phyloP scores from a whole-genome alignment of 2,888 invertebrate genomes.

The Orthosia incerta region DNA sequence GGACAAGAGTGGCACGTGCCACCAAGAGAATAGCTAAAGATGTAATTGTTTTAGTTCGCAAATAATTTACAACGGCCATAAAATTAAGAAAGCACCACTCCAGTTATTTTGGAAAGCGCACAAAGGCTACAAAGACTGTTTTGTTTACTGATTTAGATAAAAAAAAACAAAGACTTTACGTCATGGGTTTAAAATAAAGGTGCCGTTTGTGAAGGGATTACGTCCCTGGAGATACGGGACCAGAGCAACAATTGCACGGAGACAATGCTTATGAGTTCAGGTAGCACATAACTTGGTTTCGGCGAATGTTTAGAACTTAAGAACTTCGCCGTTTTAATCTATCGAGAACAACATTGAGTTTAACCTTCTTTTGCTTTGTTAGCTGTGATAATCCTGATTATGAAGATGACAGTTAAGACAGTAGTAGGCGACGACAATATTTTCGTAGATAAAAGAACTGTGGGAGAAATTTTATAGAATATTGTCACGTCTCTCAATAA shows the following conservation, averaged over 20 bases:
- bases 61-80: slow-evolving; percentile 72
- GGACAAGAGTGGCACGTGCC: slow-evolving; percentile 70
- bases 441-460: slow-evolving; percentile 52
- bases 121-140: slow-evolving; percentile 70
- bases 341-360: slow-evolving; percentile 68
- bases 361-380: slow-evolving; percentile 74
- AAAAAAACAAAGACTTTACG: slow-evolving; percentile 82
- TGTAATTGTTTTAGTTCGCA: slow-evolving; percentile 67
- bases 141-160: slow-evolving; percentile 70
- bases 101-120: slow-evolving; percentile 63
- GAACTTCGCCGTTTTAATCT: slow-evolving; percentile 70
- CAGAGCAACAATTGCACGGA: slow-evolving; percentile 82
- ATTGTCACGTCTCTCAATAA: slow-evolving; percentile 43
- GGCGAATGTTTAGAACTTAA: slow-evolving; percentile 72
- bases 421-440: slow-evolving; percentile 53
- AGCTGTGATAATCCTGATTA: slow-evolving; percentile 73
- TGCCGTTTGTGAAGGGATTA: slow-evolving; percentile 86
- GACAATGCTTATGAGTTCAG: slow-evolving; percentile 84
- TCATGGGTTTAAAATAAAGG: slow-evolving; percentile 86
- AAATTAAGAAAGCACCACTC: slow-evolving; percentile 67
- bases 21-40: slow-evolving; percentile 39
- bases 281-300: slow-evolving; percentile 82
- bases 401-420: slow-evolving; percentile 65
- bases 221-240: slow-evolving; percentile 76
- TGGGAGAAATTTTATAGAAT: slow-evolving; percentile 50